A percentile compares a stretch with the other conserved stretches of the same genome.
Conservation (phyloP, 2,113 vertebrate genomes). For the Thermophis baileyi region DNA sequence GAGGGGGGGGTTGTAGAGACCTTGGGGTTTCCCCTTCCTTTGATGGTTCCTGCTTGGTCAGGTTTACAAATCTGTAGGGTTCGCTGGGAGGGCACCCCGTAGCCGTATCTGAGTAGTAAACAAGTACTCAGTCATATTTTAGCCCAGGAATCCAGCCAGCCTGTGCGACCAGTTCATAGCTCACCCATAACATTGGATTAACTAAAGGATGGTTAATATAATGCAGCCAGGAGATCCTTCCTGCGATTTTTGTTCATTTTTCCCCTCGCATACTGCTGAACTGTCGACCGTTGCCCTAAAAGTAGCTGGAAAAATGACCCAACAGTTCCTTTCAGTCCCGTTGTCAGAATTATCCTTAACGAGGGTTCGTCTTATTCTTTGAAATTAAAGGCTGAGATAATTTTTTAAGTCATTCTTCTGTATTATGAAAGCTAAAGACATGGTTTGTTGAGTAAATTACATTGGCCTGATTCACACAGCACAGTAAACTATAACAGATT, state of each 20-base stretch:
- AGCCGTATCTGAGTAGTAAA: neutral
- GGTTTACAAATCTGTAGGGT: neutral
- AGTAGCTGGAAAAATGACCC: neutral
- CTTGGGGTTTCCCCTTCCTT: neutral
- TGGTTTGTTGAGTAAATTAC: neutral
- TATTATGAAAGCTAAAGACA: neutral
- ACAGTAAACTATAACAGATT: neutral
- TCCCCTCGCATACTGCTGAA: neutral
- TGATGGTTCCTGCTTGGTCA: neutral
- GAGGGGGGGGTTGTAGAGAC: neutral
- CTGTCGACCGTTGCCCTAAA: neutral
- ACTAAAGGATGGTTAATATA: neutral
- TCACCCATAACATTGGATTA: neutral
- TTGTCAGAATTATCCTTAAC: neutral
- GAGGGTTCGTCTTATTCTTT: neutral
- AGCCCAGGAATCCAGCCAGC: neutral
- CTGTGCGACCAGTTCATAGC: neutral
- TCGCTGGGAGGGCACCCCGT: neutral
- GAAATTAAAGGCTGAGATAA: neutral
- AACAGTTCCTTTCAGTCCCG: neutral
- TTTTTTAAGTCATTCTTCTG: neutral
- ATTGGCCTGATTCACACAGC: neutral
- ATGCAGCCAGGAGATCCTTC: neutral
- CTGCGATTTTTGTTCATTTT: neutral
- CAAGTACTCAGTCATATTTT: neutral